Base-by-base conservation (phyloP, 1,140 invertebrate genomes). In the Drosophila pallidifrons region DNA sequence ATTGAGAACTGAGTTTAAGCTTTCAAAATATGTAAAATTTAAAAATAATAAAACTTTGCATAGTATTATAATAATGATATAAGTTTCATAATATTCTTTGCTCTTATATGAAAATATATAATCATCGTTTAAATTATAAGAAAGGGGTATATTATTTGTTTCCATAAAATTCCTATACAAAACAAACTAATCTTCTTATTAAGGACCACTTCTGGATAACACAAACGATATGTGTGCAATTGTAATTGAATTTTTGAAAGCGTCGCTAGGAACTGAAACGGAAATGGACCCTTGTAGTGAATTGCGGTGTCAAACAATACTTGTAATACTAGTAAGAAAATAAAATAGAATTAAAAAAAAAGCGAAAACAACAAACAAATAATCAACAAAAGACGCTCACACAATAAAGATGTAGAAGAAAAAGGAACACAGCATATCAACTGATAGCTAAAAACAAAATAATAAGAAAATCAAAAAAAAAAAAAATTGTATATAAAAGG, bases 331-430 rank as follows among this genome's bases (percentile, higher is more conserved):
- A 8, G 10, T 43, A 43, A 43, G 11, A 43, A 13, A 25, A 43
- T 28, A 35, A 46, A 25, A 49, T 3, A 20, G 57, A 66, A 60
- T 57, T 7, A 10, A 38, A 8, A 38, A 7, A 25, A 25, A 73
- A 77, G 51, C 43, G 20, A 15, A 49, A 68, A 60, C 16, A 54
- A 1, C 16, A 38, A 49, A 45, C 66, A 79, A 59, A 79, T 51
- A 76, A 75, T 63, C 63, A 73, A 46, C 71, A 55, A 81, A 66
- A 68, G 67, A 15, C 28, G 30, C 30, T 8, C n/a, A n/a, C 28
- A 63, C 52, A 74, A 59, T 30, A 69, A 47, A 55, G 63, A 25
- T 5, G 35, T 20, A 28, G 16, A 54, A 30, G 32, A 45, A 5
- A 5, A 16, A 51, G 15, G 28, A 51, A 74, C 10, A 28, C 10